Base-by-base conservation (phyloP, 2,113 vertebrate genomes). In the Phalacrocorax carbo region DNA sequence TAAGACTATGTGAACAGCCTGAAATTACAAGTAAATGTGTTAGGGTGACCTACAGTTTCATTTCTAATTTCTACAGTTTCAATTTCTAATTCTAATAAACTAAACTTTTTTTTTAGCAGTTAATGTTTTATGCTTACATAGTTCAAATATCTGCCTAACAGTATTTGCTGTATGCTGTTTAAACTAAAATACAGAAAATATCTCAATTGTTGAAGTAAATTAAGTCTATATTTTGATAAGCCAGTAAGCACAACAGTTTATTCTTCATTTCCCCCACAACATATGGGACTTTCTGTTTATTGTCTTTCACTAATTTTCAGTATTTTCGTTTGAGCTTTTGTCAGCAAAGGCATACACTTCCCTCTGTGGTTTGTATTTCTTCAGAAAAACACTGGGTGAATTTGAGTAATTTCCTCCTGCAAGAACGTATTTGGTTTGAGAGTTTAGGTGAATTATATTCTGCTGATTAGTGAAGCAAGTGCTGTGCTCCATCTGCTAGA, bases 391-490 rank as follows among this genome's bases (percentile, higher is more conserved):
- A 88, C 75, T 72, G 76, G 90, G 93, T 91, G 87, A 87, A 69
- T 91, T 64, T 95, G 92, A 97, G 87, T 93, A 72, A 96, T 96
- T 91, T 96, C 94, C 90, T 85, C 70, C 85, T 49, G 87, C 13
- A 69, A 71, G 87, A 75, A 82, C 6, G 78, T 14, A 62, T 90
- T 90, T 60, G 49, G 62, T 95, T 82, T 66, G 96, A 97, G 85
- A 92, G 91, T 93, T 97, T 76, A 85, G 91, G 94, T 96, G 97
- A 96, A 97, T 96, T 97, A 95, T 91, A 89, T 84, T 95, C 93
- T 87, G 89, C 96, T 96, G 94, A 96, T 96, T 96, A 96, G 96
- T 21, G 66, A 97, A 93, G 86, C 95, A 91, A 95, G 91, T 77
- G 91, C 93, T 95, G 93, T 79, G 95, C 94, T 94, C 95, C 94